Evolutionary conservation across 2,113 vertebrate genomes (phyloP), one percentile per base, ranked within the genome.

Genomic region (Empidonax alnorum): DNA sequence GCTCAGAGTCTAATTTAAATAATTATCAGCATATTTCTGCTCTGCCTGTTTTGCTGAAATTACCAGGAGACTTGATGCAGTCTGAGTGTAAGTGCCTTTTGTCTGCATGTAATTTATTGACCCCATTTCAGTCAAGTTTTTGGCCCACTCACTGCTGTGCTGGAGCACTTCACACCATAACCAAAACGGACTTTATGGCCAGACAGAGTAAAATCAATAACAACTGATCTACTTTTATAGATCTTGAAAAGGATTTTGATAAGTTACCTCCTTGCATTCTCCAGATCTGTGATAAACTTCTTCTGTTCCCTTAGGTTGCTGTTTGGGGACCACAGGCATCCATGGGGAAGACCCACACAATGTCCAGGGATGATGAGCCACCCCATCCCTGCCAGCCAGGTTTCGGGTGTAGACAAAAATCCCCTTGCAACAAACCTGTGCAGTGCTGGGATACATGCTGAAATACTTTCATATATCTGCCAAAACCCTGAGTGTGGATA

Each of bases 1-100:
- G 91, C 92, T 95, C 4, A 0, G 87, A 96, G 93, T 80, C 95
- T 93, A 97, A 97, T 97, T 97, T 97, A 96, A 97, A 97, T 97
- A 97, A 97, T 97, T 97, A 97, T 95, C 93, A 96, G 95, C 91
- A 91, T 96, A 97, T 96, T 97, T 97, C 96, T 96, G 96, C 87
- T 96, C 95, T 93, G 90, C 65, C 92, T 96, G 91, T 96, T 94
- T 96, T 91, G 9, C 94, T 95, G 90, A 96, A 97, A 97, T 97
- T 96, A 97, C 93, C 90, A 94, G 76, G 79, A 96, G 93, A 96
- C 93, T 97, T 83, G 94, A 94, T 82, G 89, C 67, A 93, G 90
- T 74, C 94, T 95, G 91, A 94, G 62, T 35, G 39, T 87, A 96
- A 97, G 94, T 88, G 94, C 89, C 83, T 96, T 97, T 96, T 94